Evolutionary conservation across 2,797 vertebrate genomes (phyloP).

Genomic region (Hybognathus amarus): DNA sequence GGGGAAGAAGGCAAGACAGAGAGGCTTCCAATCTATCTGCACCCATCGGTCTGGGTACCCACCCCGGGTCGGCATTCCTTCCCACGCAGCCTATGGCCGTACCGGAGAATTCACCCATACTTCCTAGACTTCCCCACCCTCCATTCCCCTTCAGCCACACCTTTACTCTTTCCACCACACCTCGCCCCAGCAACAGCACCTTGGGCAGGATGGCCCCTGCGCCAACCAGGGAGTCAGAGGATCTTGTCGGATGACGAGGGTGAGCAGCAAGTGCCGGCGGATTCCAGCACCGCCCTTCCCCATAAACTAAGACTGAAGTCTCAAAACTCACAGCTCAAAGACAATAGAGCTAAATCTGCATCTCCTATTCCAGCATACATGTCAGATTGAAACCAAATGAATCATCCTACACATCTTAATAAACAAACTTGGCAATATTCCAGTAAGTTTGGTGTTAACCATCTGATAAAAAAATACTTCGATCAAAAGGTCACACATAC

Average conservation of each 20-base stretch:
- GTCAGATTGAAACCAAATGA: slow-evolving; percentile 60
- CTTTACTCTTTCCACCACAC: slow-evolving; percentile 64
- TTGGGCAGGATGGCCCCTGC: slow-evolving; percentile 43
- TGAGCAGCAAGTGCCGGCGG: slow-evolving; percentile 73
- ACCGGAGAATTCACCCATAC: slow-evolving; percentile 69
- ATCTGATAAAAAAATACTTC: not conserved
- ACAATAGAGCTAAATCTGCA: slow-evolving; percentile 27
- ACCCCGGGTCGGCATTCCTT: slow-evolving; percentile 65
- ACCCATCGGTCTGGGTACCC: slow-evolving; percentile 22
- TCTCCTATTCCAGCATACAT: slow-evolving; percentile 55
- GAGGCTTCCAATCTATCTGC: slow-evolving; percentile 38
- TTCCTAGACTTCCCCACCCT: slow-evolving; percentile 63
- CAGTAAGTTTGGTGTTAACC: not conserved
- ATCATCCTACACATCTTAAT: not conserved
- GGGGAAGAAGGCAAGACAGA: slow-evolving; percentile 56
- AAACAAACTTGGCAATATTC: not conserved
- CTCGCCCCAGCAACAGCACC: slow-evolving; percentile 57
- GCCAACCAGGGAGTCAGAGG: slow-evolving; percentile 59
- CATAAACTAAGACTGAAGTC: slow-evolving; percentile 80
- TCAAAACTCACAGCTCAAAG: slow-evolving; percentile 33
- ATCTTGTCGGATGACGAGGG: slow-evolving; percentile 70
- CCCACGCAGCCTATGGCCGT: slow-evolving; percentile 68
- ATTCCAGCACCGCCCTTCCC: slow-evolving; percentile 67
- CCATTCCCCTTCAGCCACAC: slow-evolving; percentile 59
- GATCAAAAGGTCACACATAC: slow-evolving; percentile 1